Base-by-base conservation (phyloP, 2,797 vertebrate genomes). In the Rhinogobio ventralis region DNA sequence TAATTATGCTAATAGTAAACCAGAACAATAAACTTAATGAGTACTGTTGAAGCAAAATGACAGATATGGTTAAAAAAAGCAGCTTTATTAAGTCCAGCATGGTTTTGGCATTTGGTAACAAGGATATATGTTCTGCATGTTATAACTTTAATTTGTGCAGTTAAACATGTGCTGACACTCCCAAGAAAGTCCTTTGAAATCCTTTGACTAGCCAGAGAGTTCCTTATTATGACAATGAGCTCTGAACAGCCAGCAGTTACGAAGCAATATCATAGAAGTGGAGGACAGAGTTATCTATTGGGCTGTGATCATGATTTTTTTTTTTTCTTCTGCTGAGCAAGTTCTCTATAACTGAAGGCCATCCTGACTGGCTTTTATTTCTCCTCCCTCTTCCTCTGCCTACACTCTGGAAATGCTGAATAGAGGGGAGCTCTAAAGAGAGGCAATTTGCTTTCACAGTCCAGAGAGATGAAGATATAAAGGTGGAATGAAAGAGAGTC, bases 361-460 rank as follows among this genome's bases (percentile, higher is more conserved):
- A 82, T 86, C 74, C 73, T 86, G 69, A 82, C 62, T 14, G 71
- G 79, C 74, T 74, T 82, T 86, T 75, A 85, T 86, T 86, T 51
- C 14, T 57, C 83, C 83, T 84, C 79, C 62, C 60, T 86, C 75
- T 86, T 75, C 46, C 49, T 80, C 81, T 79, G 74, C 79, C 87
- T 82, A 88, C 81, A 78, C 73, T 72, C 57, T 73, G 69, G 79
- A 84, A 86, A 79, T 57, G n/a, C 78, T 82, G 79, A 82, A 85
- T 81, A 79, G 82, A 79, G 67, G 39, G 77, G 57, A 79, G 57
- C 74, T 79, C 51, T 72, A 79, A 79, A 83, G 79, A 79, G 79
- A 82, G 57, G 60, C 82, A 79, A 85, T 88, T 85, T 86, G 83
- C 87, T 86, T 88, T 66, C 74, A 82, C 79, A 82, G 79, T 79